Evolutionary conservation across 2,113 vertebrate genomes (phyloP), one percentile per base, ranked within the genome.

Genomic region (Dasypus novemcinctus): DNA sequence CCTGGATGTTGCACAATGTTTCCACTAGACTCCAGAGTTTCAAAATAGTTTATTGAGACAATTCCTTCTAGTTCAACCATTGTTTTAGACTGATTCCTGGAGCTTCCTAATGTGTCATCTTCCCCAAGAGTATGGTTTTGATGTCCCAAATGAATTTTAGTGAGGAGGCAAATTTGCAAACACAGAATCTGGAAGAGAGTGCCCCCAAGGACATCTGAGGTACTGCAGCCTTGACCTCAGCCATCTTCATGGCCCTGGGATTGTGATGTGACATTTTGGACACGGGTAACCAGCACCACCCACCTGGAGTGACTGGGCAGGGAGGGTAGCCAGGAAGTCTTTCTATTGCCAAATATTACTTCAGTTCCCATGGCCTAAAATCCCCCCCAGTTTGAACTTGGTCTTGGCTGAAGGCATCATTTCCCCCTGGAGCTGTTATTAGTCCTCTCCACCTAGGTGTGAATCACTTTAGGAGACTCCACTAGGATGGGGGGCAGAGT

Each of bases 251-350:
- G 84, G 97, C 99, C 20, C 98, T 99, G 27, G 99, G 99, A 95
- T 99, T 31, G 98, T 99, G 54, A 81, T 99, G 85, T 99, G 99
- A 36, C 99, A 99, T 97, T 98, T 99, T 0, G 99, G 99, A 95
- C 98, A 99, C 96, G 98, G 98, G 99, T 99, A 95, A 97, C 1
- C 49, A 11, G 64, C 31, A 92, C 38, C 12, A 10, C 33, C 61
- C 14, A 23, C 54, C 20, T 57, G 18, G 20, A 21, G 54, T 57
- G 54, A 57, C 17, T 57, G 17, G 54, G 54, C n/a, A n/a, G n/a
- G n/a, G n/a, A n/a, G 14, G 20, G 54, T 57, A 21, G n/a, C 54
- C 54, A 20, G 54, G 54, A 57, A 74, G 15, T 61, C 20, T 33
- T 21, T 87, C 15, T 31, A 23, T 61, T 7, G 54, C 59, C 54